These are phyloP conservation scores for Drosophila simulans DNA, from an alignment of 1,140 invertebrate species.

Conservation along the genomic window DNA sequence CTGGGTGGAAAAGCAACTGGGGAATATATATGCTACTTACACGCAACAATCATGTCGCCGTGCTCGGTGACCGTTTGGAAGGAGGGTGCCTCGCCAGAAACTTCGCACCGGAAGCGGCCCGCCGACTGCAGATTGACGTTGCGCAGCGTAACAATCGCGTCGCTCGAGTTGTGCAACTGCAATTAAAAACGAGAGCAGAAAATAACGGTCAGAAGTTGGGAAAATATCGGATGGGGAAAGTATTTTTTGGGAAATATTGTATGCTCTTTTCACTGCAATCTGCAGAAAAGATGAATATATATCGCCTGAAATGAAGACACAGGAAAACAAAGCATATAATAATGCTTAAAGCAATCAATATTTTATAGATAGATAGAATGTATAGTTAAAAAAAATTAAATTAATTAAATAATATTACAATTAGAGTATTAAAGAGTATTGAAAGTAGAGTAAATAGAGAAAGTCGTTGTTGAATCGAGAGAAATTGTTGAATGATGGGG, in stretches of 20 bases:
- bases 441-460: constrained; percentile 12
- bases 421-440: too few species aligned
- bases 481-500: constrained; percentile 64
- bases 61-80: constrained; percentile 92
- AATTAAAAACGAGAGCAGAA: constrained; percentile 55
- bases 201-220: constrained; percentile 7
- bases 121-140: constrained; percentile 91
- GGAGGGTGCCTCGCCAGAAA: constrained; percentile 92
- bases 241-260: too few species aligned
- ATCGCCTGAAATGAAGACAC: background rate
- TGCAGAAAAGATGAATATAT: background rate
- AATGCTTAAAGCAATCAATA: background rate
- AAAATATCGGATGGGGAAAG: background rate
- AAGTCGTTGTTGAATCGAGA: constrained; percentile 2
- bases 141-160: constrained; percentile 89
- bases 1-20: background rate
- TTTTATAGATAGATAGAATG: too few species aligned
- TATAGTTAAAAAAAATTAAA: too few species aligned
- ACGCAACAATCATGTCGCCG: constrained; percentile 91
- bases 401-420: background rate
- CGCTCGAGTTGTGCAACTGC: constrained; percentile 91
- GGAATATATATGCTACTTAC: constrained; percentile 86
- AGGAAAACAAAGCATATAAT: background rate
- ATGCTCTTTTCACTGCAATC: background rate
- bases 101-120: constrained; percentile 93